phyloP scores from a whole-genome alignment of 1,140 invertebrate genomes.

The Scaptomyza pallida region DNA sequence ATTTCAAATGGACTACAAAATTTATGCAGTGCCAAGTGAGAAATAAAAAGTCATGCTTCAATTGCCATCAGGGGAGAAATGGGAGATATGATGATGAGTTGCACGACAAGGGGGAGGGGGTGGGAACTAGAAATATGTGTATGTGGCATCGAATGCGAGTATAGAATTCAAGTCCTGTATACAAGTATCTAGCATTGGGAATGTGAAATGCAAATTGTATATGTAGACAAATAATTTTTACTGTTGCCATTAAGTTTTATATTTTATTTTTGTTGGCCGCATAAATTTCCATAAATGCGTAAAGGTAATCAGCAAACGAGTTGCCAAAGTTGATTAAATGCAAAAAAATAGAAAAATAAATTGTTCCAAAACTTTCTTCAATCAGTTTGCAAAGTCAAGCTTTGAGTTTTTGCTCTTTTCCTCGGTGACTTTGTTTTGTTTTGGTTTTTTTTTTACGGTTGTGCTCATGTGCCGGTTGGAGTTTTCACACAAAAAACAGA shows the following conservation, averaged over 20 bases:
- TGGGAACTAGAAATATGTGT: not conserved
- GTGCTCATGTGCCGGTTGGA: slow-evolving; percentile 8
- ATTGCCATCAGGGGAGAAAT: slow-evolving; percentile 26
- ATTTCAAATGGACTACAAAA: slow-evolving; percentile 54
- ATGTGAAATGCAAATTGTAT: slow-evolving; percentile 48
- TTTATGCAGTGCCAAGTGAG: slow-evolving; percentile 61
- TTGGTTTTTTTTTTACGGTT: not conserved
- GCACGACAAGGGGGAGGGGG: not conserved
- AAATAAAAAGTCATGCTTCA: slow-evolving; percentile 27
- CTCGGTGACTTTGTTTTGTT: not conserved
- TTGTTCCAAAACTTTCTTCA: slow-evolving; percentile 20
- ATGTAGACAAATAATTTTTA: not conserved
- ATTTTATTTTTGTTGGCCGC: slow-evolving; percentile 26
- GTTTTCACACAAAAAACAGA: slow-evolving; percentile 33
- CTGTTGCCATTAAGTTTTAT: slow-evolving; percentile 37
- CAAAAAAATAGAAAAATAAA: slow-evolving; percentile 37
- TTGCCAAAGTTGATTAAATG: slow-evolving; percentile 67
- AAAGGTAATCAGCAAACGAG: slow-evolving; percentile 42
- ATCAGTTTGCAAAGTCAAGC: slow-evolving; percentile 2
- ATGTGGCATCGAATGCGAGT: slow-evolving; percentile 3
- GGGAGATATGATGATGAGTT: not conserved
- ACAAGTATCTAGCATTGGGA: not conserved
- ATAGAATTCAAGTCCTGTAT: not conserved
- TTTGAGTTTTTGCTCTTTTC: not conserved
- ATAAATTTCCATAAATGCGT: slow-evolving; percentile 56